Evolutionary conservation across 2,888 invertebrate genomes (phyloP).

Genomic region (Nemotelus nigrinus): DNA sequence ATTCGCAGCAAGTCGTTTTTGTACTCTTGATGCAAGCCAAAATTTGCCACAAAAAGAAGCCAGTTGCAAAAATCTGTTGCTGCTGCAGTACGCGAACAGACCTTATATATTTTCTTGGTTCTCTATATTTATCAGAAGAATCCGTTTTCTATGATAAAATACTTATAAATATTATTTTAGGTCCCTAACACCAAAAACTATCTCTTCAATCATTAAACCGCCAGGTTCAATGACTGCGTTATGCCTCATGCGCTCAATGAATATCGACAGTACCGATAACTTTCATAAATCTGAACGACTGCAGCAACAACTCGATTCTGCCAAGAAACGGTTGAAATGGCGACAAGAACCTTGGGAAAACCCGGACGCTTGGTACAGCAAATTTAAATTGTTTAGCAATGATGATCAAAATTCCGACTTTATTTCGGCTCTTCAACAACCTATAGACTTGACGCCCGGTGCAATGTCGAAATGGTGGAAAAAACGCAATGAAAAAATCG

Average conservation of each 20-base stretch:
- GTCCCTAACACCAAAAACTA: too few relatives aligned
- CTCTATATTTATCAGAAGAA: too few relatives aligned
- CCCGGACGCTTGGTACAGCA: constrained; percentile 69
- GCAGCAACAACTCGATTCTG: constrained; percentile 56
- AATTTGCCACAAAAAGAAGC: too few relatives aligned
- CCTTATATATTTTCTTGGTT: too few relatives aligned
- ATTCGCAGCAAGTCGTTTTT: too few relatives aligned
- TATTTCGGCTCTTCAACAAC: constrained; percentile 66
- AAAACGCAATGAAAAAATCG: constrained; percentile 65
- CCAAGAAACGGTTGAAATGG: constrained; percentile 69
- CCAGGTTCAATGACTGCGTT: neutral
- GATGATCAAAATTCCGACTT: constrained; percentile 66
- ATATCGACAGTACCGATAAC: constrained; percentile 17
- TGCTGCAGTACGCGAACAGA: too few relatives aligned
- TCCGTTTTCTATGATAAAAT: too few relatives aligned
- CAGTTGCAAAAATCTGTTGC: too few relatives aligned
- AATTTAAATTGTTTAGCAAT: constrained; percentile 69
- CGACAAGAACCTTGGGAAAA: constrained; percentile 71
- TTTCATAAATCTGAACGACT: constrained; percentile 26
- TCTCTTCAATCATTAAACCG: too few relatives aligned
- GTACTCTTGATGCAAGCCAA: too few relatives aligned
- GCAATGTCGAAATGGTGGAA: constrained; percentile 70
- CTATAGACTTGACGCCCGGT: constrained; percentile 66
- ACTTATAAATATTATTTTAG: too few relatives aligned
- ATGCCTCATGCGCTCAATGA: neutral